A percentile compares a stretch with the other conserved stretches of the same genome.
Evolutionary conservation across 2,888 invertebrate genomes (phyloP).

Genomic region (Toxonevra muliebris): DNA sequence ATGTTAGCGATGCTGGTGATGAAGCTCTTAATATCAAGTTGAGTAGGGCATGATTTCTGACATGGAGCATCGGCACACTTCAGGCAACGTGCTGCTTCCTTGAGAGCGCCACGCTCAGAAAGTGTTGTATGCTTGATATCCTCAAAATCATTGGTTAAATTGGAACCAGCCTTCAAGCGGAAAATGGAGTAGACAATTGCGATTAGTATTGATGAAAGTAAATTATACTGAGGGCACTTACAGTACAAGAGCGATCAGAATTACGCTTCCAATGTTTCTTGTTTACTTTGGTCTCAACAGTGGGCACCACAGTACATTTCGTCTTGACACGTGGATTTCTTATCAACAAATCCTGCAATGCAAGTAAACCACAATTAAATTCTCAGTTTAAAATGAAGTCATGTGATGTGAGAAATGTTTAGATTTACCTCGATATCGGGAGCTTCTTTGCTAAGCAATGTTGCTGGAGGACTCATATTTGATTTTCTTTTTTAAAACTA

Average conservation of each 20-base stretch:
- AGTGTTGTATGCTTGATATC: constrained; percentile 98
- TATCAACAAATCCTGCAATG: constrained; percentile 79
- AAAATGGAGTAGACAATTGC: neutral
- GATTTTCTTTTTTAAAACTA: constrained; percentile 15
- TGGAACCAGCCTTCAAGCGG: constrained; percentile 67
- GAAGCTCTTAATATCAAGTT: constrained; percentile 95
- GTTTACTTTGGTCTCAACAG: constrained; percentile 82
- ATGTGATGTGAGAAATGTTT: neutral
- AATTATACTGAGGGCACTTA: constrained; percentile 66
- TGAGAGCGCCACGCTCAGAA: constrained; percentile 92
- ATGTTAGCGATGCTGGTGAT: constrained; percentile 96
- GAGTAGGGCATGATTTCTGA: constrained; percentile 98
- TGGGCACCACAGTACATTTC: constrained; percentile 83
- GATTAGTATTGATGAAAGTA: constrained; percentile 2
- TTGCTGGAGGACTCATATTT: constrained; percentile 66
- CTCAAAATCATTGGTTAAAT: constrained; percentile 87
- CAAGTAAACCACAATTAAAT: constrained; percentile 50
- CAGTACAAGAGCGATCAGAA: constrained; percentile 81
- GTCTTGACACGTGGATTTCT: constrained; percentile 86
- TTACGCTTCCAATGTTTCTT: constrained; percentile 98
- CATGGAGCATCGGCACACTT: constrained; percentile 97
- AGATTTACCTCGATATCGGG: constrained; percentile 83
- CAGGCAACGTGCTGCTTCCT: constrained; percentile 87
- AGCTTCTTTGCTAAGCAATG: constrained; percentile 74
- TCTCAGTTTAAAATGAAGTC: constrained; percentile 30